Percentiles rank a stretch among this genome's conserved stretches.
phyloP scores from a whole-genome alignment of 2,888 invertebrate genomes.

The Acleris holmiana region DNA sequence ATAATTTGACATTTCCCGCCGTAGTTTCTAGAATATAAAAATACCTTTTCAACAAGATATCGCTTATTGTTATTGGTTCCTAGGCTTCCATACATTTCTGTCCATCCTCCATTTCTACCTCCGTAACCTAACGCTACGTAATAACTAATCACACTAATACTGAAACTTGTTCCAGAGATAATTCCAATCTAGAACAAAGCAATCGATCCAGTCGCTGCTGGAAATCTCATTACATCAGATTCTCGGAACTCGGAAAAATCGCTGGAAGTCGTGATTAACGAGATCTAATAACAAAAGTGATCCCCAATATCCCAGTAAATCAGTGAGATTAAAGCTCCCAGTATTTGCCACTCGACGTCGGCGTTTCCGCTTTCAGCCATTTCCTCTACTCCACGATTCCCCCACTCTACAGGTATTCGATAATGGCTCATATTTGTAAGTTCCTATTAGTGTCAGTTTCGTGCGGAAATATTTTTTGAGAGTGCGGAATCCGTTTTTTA shows the following conservation, averaged over 20 bases:
- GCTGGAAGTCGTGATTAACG: background rate
- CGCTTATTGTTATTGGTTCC: no score
- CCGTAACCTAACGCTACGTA: no score
- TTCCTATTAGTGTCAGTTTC: constrained; percentile 1
- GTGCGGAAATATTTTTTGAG: background rate
- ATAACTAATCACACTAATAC: no score
- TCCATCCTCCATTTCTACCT: no score
- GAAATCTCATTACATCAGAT: constrained; percentile 3
- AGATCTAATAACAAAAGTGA: constrained; percentile 8
- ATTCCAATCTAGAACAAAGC: constrained; percentile 4
- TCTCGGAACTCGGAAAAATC: background rate
- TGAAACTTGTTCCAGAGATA: background rate
- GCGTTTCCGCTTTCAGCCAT: constrained; percentile 12
- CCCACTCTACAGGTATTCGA: background rate
- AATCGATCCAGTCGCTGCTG: background rate
- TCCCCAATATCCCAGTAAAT: constrained; percentile 9
- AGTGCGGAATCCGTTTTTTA: background rate
- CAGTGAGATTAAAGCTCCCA: constrained; percentile 18
- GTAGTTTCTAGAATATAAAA: no score
- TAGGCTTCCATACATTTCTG: no score
- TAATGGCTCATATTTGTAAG: constrained; percentile 1
- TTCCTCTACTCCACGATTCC: constrained; percentile 6
- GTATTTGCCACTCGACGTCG: constrained; percentile 27
- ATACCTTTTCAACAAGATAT: no score
- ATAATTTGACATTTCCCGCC: no score